Conservation (phyloP, 92 coral and sea anemone genomes). For the Parazoanthus atlanticus region DNA sequence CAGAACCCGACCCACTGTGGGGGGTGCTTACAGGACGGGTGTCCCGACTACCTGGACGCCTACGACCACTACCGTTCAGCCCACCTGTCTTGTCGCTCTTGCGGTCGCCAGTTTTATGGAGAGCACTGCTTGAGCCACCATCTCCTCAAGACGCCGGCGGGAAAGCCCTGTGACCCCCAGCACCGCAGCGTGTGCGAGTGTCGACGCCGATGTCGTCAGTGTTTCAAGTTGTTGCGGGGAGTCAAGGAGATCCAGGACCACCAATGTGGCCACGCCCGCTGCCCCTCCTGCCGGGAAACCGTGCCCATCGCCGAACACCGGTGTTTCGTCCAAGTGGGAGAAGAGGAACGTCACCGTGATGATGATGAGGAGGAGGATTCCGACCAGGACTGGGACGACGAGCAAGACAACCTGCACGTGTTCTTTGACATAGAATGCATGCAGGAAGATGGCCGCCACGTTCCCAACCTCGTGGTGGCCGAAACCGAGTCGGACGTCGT, state of each 20-base stretch:
- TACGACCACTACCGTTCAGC: not conserved
- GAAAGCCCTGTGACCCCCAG: not conserved
- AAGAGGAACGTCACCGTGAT: not conserved
- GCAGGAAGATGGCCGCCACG: conserved; percentile 30
- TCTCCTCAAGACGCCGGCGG: not conserved
- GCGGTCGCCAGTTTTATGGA: conserved; percentile 2
- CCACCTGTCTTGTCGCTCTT: conserved; percentile 2
- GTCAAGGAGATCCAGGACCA: not conserved
- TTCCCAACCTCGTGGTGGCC: conserved; percentile 25
- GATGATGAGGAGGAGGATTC: too few species aligned
- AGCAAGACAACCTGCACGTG: not conserved
- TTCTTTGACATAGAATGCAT: too few species aligned
- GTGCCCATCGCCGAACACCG: not conserved
- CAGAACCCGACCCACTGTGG: too few species aligned
- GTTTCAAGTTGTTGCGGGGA: conserved; percentile 1
- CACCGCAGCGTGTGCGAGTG: not conserved
- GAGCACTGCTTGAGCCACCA: not conserved
- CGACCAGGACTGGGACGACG: conserved; percentile 9
- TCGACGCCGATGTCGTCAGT: not conserved
- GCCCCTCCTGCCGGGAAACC: conserved; percentile 25
- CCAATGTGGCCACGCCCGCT: conserved; percentile 20
- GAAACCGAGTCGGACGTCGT: not conserved
- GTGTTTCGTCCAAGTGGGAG: conserved; percentile 22
- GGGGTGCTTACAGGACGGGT: too few species aligned
- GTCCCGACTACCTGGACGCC: not conserved